Evolutionary conservation across 2,888 invertebrate species (phyloP), one percentile per base, ranked within the genome.

Genomic region (Rhamphomyia laevipes): DNA sequence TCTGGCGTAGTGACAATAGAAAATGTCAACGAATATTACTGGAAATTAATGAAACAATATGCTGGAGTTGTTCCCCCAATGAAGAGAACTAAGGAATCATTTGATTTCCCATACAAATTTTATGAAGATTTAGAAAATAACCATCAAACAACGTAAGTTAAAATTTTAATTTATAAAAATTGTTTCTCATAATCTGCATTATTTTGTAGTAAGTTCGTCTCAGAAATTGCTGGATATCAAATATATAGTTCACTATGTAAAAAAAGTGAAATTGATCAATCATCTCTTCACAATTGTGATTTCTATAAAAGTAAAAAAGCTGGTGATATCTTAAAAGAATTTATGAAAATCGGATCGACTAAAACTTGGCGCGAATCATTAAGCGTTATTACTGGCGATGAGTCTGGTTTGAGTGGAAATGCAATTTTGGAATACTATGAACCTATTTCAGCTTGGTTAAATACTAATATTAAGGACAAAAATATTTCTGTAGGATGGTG

Each of bases 311-410:
- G 82, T 58, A 76, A 75, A 3, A 78, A 77, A 41, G 90, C 90
- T 43, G 92, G 92, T 47, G 78, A 81, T 56, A 73, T 79, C 16
- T 64, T 85, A 10, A 72, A 75, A 6, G 73, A 77, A 57, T 80
- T 80, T 78, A 68, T 81, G 48, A 73, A 76, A 59, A 71, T 83
- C 73, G 86, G 86, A 4, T 78, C 81, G 0, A 82, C 84, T 0
- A 77, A 75, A 53, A 81, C 84, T 1, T 87, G 86, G 86, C 81
- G 80, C n/a, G 86, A 90, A 49, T 85, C 85, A 33, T 78, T 92
- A 80, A 77, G 78, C 9, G 41, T 85, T 63, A 75, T 76, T 3
- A 68, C 90, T 15, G 86, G 87, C 0, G 86, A 85, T 1, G 77
- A 78, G 59, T 64, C 82, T 54, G 74, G 75, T 46, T 81, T 91